Evolutionary conservation across 2,113 vertebrate genomes (phyloP).

Genomic region (Alaudala cheleensis): DNA sequence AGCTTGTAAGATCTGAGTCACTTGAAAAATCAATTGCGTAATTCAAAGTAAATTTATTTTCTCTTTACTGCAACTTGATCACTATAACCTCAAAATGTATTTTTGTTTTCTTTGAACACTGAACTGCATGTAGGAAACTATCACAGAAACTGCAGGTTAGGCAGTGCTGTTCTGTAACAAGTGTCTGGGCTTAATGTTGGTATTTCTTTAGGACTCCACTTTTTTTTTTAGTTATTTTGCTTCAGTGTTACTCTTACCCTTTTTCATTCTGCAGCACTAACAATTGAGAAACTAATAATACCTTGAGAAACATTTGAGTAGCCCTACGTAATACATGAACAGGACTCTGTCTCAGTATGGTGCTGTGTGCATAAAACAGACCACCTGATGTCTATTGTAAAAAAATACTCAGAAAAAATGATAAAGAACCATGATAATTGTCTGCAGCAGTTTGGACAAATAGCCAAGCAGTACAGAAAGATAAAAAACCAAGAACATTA

Average conservation of each 20-base stretch:
- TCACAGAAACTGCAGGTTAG: neutral
- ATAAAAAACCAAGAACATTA: neutral
- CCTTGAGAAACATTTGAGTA: constrained; percentile 12
- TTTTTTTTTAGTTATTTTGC: neutral
- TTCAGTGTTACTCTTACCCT: neutral
- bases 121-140: neutral
- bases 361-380: neutral
- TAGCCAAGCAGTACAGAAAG: neutral
- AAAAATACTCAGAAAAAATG: neutral
- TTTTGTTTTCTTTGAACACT: neutral
- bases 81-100: neutral
- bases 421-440: neutral
- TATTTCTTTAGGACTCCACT: neutral
- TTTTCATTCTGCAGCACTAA: neutral
- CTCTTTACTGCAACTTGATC: neutral
- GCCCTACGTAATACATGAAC: neutral
- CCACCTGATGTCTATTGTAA: neutral
- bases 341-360: neutral
- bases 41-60: neutral
- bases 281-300: constrained; percentile 6
- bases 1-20: neutral
- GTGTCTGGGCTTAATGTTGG: neutral
- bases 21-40: neutral
- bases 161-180: neutral
- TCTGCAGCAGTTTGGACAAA: neutral